phyloP scores from a whole-genome alignment of 2,888 invertebrate genomes.

The Troilus luridus region DNA sequence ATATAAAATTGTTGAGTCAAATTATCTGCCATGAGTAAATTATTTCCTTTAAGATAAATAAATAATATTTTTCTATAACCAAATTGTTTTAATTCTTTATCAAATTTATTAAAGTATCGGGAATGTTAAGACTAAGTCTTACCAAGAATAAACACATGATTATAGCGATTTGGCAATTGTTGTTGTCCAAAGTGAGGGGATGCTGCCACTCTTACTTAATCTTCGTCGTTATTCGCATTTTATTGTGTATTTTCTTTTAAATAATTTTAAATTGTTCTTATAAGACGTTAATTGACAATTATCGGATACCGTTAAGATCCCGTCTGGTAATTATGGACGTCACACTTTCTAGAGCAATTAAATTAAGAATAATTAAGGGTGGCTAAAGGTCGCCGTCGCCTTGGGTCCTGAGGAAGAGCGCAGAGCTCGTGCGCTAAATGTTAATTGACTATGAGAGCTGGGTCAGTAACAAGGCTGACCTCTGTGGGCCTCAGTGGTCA shows the following conservation, averaged over 20 bases:
- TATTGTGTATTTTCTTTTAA: not conserved
- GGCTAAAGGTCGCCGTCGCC: conserved; percentile 22
- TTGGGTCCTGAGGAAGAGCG: not conserved
- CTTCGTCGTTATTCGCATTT: not conserved
- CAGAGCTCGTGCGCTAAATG: conserved; percentile 46
- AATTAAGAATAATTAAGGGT: conserved; percentile 35
- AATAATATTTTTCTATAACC: too few species aligned
- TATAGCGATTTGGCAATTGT: too few species aligned
- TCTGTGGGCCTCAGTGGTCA: not conserved
- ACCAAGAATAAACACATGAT: too few species aligned
- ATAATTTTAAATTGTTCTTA: not conserved
- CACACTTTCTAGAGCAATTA: conserved; percentile 37
- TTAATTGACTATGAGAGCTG: conserved; percentile 30
- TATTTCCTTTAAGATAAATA: too few species aligned
- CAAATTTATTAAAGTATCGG: too few species aligned
- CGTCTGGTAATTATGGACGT: not conserved
- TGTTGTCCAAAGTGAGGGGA: not conserved
- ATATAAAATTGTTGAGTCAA: too few species aligned
- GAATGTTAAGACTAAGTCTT: too few species aligned
- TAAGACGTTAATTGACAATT: not conserved
- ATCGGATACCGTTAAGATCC: not conserved
- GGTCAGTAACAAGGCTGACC: conserved; percentile 27
- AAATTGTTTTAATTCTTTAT: too few species aligned
- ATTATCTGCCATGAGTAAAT: too few species aligned
- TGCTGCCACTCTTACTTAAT: not conserved